Evolutionary conservation across 1,140 invertebrate genomes (phyloP).

Genomic region (Zaprionus vittiger): DNA sequence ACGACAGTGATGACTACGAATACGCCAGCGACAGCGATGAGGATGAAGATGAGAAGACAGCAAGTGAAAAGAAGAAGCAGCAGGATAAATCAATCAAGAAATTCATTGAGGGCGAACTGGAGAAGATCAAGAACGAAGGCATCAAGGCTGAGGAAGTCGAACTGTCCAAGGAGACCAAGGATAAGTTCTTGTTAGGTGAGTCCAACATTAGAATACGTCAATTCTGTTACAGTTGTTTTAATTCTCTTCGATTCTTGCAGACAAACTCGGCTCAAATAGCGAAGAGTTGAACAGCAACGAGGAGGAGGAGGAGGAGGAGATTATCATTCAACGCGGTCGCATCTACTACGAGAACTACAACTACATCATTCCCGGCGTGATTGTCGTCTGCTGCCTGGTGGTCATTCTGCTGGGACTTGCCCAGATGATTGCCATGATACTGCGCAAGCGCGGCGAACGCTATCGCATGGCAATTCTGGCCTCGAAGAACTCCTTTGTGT

Average conservation of each 20-base stretch:
- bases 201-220: background rate
- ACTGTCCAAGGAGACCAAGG: constrained; percentile 82
- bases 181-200: constrained; percentile 73
- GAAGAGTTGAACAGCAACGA: constrained; percentile 67
- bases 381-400: constrained; percentile 84
- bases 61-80: constrained; percentile 17
- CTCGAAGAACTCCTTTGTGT: constrained; percentile 85
- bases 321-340: constrained; percentile 83
- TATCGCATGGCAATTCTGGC: constrained; percentile 85
- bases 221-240: background rate
- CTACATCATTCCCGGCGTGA: constrained; percentile 85
- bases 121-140: constrained; percentile 59
- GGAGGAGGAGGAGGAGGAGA: constrained; percentile 84
- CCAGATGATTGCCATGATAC: constrained; percentile 85
- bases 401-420: constrained; percentile 85
- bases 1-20: constrained; percentile 53
- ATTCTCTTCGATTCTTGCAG: constrained; percentile 29
- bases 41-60: constrained; percentile 61
- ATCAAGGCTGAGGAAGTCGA: constrained; percentile 75
- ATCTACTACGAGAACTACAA: constrained; percentile 85
- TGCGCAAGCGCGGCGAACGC: constrained; percentile 85
- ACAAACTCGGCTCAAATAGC: constrained; percentile 61
- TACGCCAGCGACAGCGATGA: constrained; percentile 59
- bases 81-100: constrained; percentile 26
- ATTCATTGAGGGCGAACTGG: constrained; percentile 46